A percentile compares a stretch with the other conserved stretches of the same genome.
These are phyloP conservation scores for Gorsachius magnificus DNA, from an alignment of 2,797 vertebrate genomes.

Conservation along the genomic window DNA sequence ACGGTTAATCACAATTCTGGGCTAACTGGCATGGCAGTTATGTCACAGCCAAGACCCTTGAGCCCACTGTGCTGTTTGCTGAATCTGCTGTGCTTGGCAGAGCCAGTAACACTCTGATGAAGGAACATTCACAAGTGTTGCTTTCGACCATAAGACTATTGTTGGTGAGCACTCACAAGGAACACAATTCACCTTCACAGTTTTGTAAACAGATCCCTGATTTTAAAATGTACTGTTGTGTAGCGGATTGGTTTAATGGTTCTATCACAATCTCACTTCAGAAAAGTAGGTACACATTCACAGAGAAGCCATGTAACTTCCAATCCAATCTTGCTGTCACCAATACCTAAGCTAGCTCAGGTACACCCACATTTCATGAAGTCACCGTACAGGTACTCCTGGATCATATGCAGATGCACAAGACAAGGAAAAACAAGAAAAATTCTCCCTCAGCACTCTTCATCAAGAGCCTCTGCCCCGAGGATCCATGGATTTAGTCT, in stretches of 20 bases:
- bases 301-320: background rate
- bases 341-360: background rate
- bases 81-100: background rate
- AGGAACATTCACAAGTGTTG: background rate
- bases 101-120: accelerated
- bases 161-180: background rate
- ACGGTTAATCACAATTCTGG: background rate
- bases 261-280: background rate
- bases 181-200: background rate
- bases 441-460: background rate
- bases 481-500: background rate
- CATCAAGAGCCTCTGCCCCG: background rate
- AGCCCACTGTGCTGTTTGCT: background rate
- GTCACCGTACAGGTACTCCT: background rate
- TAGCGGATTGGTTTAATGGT: background rate
- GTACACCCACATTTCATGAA: accelerated
- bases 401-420: background rate
- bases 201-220: background rate
- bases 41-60: background rate
- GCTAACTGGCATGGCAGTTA: background rate
- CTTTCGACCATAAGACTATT: accelerated
- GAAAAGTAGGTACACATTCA: accelerated
- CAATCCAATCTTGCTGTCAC: background rate
- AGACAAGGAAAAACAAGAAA: background rate
- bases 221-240: background rate